phyloP scores from a whole-genome alignment of 1,140 invertebrate species.

The Heliconius hermathena region DNA sequence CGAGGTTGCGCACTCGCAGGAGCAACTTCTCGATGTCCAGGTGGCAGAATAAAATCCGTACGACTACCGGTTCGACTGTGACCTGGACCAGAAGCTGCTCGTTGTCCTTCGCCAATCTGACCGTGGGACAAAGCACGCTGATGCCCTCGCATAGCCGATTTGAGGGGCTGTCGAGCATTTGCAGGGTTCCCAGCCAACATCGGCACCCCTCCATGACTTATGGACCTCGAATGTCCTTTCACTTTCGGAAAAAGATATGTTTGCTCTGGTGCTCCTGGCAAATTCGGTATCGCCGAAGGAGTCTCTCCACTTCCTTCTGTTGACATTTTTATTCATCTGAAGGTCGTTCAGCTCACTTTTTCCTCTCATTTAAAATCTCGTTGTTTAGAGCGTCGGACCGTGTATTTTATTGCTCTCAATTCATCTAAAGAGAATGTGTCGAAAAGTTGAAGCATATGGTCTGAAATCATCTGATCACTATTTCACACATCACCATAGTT shows the following conservation, averaged over 20 bases:
- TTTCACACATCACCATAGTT: constrained; percentile 66
- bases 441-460: constrained; percentile 70
- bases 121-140: constrained; percentile 93
- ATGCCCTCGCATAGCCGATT: constrained; percentile 87
- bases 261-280: constrained; percentile 82
- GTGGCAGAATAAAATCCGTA: constrained; percentile 93
- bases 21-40: constrained; percentile 85
- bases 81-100: constrained; percentile 80
- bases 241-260: constrained; percentile 83
- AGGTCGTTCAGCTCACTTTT: constrained; percentile 55
- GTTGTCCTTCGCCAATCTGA: constrained; percentile 86
- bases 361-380: constrained; percentile 73
- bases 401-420: constrained; percentile 42
- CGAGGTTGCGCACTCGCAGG: constrained; percentile 78
- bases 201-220: constrained; percentile 89
- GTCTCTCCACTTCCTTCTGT: constrained; percentile 82
- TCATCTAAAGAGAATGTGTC: constrained; percentile 49
- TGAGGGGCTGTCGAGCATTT: constrained; percentile 81
- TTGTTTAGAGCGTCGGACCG: constrained; percentile 38
- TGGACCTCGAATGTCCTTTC: constrained; percentile 87
- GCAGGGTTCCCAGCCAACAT: constrained; percentile 77
- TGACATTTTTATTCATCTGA: constrained; percentile 82
- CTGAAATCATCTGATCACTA: constrained; percentile 73
- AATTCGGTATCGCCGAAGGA: constrained; percentile 72
- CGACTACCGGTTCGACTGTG: constrained; percentile 91